Base-by-base conservation (phyloP, 2,113 vertebrate genomes). In the Tenrec ecaudatus region DNA sequence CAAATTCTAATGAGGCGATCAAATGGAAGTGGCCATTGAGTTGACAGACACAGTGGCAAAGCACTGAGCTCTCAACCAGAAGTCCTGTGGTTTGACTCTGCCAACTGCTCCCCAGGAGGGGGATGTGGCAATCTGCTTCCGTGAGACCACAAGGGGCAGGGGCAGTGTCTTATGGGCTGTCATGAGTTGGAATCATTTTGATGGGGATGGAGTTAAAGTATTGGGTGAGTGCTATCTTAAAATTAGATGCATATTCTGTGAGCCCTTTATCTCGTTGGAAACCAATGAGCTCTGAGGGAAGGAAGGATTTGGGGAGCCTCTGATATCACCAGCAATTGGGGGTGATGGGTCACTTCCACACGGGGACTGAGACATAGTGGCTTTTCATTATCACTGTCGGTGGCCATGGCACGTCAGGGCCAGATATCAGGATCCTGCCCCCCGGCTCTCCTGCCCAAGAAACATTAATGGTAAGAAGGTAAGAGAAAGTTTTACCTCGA, bases 401-500 rank as follows among this genome's bases (percentile, higher is more conserved):
- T n/a, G 27, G 68, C 12, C 94, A 40, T 40, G 40, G 3, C 40
- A 79, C 0, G 0, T 25, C 15, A 17, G 71, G 43, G 57, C 8
- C 33, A 33, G 27, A 53, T 16, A 43, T 80, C 22, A 60, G 38
- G 22, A 19, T 17, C 9, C n/a, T 71, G 0, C 0, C 16, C 29
- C 17, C 4, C 0, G 0, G 8, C 33, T 88, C 57, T 66, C 80
- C 60, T 80, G 29, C 6, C 11, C 2, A 36, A 23, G 64, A 12
- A 7, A 9, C 0, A 38, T 4, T 0, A 0, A 15, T 5, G 1
- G 68, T 57, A 3, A 29, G 78, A 15, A 89, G 84, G 25, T 9
- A 33, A 64, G 86, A 88, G n/a, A 31, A 33, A 95, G 92, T 31
- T 94, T 97, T 97, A 99, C 99, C 99, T 99, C 98, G 98, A 94